Percentiles rank a stretch among this genome's conserved stretches.
Evolutionary conservation across 1,140 invertebrate species (phyloP).

Genomic region (Neuroterus valhalla): DNA sequence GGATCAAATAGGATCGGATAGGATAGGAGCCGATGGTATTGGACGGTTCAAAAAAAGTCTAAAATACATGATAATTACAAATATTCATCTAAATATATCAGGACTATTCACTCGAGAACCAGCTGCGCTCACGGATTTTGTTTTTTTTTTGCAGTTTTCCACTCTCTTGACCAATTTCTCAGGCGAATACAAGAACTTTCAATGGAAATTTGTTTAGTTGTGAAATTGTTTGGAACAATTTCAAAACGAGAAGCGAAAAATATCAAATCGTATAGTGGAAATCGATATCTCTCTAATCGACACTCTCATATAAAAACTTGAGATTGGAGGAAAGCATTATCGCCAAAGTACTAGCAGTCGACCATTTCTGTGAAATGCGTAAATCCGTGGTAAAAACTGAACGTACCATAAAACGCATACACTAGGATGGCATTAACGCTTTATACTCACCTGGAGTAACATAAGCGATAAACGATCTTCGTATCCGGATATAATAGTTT

Average conservation of each 20-base stretch:
- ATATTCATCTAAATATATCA: too few relatives aligned
- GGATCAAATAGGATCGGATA: too few relatives aligned
- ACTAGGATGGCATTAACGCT: background rate
- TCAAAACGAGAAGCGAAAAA: conserved; percentile 3
- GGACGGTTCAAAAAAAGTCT: too few relatives aligned
- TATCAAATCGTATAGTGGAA: background rate
- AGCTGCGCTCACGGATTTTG: too few relatives aligned
- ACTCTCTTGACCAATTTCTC: too few relatives aligned
- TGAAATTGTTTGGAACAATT: too few relatives aligned
- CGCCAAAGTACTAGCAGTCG: conserved; percentile 19
- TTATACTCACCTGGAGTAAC: background rate
- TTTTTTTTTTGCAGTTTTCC: too few relatives aligned
- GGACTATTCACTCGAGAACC: too few relatives aligned
- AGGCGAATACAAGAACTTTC: too few relatives aligned
- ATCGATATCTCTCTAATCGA: background rate
- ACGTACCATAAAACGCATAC: background rate
- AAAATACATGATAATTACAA: too few relatives aligned
- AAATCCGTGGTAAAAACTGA: conserved; percentile 16
- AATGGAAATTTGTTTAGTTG: too few relatives aligned
- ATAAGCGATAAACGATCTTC: conserved; percentile 3
- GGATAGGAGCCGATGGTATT: too few relatives aligned
- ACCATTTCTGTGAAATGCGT: conserved; percentile 21
- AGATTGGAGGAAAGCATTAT: conserved; percentile 9
- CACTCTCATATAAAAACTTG: background rate
- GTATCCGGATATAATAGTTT: conserved; percentile 5